Base-by-base conservation (phyloP, 2,113 vertebrate genomes). In the Brienomyrus brachyistius region DNA sequence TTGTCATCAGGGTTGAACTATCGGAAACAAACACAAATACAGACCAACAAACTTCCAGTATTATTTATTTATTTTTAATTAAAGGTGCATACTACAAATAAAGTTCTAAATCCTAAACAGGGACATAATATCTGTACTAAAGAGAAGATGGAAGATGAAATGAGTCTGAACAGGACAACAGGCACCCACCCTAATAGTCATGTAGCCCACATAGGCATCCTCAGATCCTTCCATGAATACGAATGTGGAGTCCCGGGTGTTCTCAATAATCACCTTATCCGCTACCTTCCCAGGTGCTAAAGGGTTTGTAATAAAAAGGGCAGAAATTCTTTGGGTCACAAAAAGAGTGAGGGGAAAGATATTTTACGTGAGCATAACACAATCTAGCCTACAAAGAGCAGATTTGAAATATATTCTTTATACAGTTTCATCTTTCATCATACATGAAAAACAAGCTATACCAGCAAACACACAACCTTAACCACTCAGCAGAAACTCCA, bases 151-250 rank as follows among this genome's bases (percentile, higher is more conserved):
- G 82, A 84, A 84, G 19, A 47, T 23, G 35, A 48, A 10, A 2
- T 9, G 45, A 48, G 45, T 23, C 9, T 48, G 40, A 86, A 31
- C 27, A 86, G 85, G 50, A 50, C 27, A 9, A 23, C 1, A 4
- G 6, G 5, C 5, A 89, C 89, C 51, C 95, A 99, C 98, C 97
- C 97, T 96, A 91, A 99, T 99, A 92, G 98, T 99, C 98, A 99
- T 99, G 94, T 98, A 99, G 92, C 98, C 98, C 92, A 99, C 98
- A 89, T 99, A 99, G 86, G 98, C 98, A 93, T 99, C 98, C 94
- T 99, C 98, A 89, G 98, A 99, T 89, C 98, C 98, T 93, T 99
- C 98, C 98, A 99, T 99, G 95, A 99, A 99, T 90, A 99, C 98
- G 90, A 99, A 99, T 9, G 98, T 99, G 88, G 98, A 99, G 94